These are phyloP conservation scores for Drosophila dunni DNA, from an alignment of 1,140 invertebrate species.

Conservation along the genomic window DNA sequence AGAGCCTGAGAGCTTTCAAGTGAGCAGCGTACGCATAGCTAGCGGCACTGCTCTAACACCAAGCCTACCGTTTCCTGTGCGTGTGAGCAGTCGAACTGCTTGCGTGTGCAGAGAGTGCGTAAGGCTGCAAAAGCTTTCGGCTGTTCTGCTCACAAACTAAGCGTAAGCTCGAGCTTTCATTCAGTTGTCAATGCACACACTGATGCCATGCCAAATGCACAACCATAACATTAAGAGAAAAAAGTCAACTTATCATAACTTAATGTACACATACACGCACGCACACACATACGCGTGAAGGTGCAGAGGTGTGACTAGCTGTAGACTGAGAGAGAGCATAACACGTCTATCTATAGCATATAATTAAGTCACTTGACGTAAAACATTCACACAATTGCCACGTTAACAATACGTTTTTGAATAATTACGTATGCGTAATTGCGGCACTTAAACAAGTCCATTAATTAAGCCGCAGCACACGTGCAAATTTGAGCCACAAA, in stretches of 20 bases:
- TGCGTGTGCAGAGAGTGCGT: slow-evolving; percentile 6
- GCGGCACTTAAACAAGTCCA: slow-evolving; percentile 14
- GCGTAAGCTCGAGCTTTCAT: neutral
- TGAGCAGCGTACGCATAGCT: neutral
- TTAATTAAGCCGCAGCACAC: slow-evolving; percentile 10
- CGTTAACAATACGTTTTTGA: slow-evolving; percentile 11
- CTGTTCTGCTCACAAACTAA: neutral
- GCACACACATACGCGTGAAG: neutral
- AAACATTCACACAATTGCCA: slow-evolving; percentile 10
- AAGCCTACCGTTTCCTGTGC: neutral
- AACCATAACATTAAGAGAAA: neutral
- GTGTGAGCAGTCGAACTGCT: slow-evolving; percentile 29
- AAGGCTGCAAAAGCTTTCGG: slow-evolving; percentile 41
- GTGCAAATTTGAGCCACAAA: neutral
- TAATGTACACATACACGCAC: neutral
- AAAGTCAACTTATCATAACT: slow-evolving; percentile 6
- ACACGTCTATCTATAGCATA: too few relatives aligned
- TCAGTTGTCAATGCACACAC: slow-evolving; percentile 21
- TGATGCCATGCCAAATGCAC: slow-evolving; percentile 17
- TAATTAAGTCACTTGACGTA: slow-evolving; percentile 2
- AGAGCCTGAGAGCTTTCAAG: slow-evolving; percentile 24
- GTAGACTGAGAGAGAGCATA: too few relatives aligned
- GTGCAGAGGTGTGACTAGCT: neutral
- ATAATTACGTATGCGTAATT: slow-evolving; percentile 23
- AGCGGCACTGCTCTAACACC: slow-evolving; percentile 38